Conservation (phyloP, 2,797 vertebrate genomes). For the Enteromius paludinosus region DNA sequence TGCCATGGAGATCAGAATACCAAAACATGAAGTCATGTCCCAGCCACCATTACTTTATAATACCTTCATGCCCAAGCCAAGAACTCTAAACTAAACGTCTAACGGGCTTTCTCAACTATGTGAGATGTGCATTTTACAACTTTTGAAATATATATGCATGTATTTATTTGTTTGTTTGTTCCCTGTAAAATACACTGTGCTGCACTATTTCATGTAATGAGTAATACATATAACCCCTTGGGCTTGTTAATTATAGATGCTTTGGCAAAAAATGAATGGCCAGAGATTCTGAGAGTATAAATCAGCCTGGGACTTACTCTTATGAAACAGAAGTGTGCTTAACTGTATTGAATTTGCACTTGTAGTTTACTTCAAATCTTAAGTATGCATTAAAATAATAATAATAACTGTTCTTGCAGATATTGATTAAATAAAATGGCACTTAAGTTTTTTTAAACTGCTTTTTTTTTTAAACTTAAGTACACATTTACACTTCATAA, state of each 20-base stretch:
- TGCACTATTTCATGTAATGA: background rate
- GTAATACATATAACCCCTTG: background rate
- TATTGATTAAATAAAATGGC: background rate
- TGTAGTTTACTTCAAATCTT: background rate
- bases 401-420: background rate
- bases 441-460: too few species aligned
- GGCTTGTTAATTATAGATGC: background rate
- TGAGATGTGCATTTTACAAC: background rate
- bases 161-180: too few species aligned
- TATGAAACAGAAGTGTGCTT: background rate
- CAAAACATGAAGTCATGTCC: slow-evolving; percentile 45
- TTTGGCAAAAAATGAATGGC: background rate
- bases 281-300: background rate
- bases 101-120: slow-evolving; percentile 1
- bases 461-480: too few species aligned
- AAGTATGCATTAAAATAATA: too few species aligned
- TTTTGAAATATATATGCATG: background rate
- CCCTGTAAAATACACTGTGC: background rate
- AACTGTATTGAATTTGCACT: background rate
- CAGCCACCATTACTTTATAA: slow-evolving; percentile 47
- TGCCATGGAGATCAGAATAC: slow-evolving; percentile 38
- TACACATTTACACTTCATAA: background rate
- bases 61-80: slow-evolving; percentile 23
- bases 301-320: background rate
- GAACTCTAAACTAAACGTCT: slow-evolving; percentile 5